Base-by-base conservation (phyloP, 1,140 invertebrate species). In the Ericerus pela region DNA sequence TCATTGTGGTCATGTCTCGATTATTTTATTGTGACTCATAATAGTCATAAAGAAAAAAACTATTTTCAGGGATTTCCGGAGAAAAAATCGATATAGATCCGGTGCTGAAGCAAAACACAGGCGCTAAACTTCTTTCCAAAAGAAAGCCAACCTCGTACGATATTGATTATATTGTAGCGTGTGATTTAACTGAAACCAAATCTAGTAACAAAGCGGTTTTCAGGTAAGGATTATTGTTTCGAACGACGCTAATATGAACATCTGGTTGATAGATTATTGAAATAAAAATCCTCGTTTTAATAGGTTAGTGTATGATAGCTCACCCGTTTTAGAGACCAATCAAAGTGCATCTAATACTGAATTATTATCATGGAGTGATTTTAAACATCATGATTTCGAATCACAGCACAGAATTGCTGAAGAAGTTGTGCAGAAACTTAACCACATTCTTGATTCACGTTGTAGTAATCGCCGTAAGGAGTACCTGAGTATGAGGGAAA, bases 41-140 rank as follows among this genome's bases (percentile, higher is more conserved):
- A 33, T 26, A 31, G 24, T 12, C 5, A 6, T 54, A 6, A 59
- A 27, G n/a, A n/a, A n/a, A n/a, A n/a, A n/a, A n/a, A n/a, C n/a
- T 51, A 51, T 56, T 56, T 58, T 58, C 43, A 76, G 76, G 87
- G 53, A 82, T 95, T 56, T 91, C 88, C 28, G 81, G 87, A 16
- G 88, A 94, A 62, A 88, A 88, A 67, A 82, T 95, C 55, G 90
- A 95, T 72, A 88, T 95, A 51, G 85, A 90, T 69, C 86, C 88
- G 1, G 75, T 88, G 14, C 78, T 80, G 64, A 74, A 72, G 63
- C 76, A 75, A 71, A 80, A 77, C 68, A 73, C 66, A 30, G 62
- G 68, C 6, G 77, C 81, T 43, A 79, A 81, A 63, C 75, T 81
- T 61, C 79, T 86, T 66, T 79, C 75, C 63, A 74, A 73, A 62